A percentile compares a stretch with the other conserved stretches of the same genome.
Evolutionary conservation across 2,888 invertebrate species (phyloP).

Genomic region (Proisotoma minuta): DNA sequence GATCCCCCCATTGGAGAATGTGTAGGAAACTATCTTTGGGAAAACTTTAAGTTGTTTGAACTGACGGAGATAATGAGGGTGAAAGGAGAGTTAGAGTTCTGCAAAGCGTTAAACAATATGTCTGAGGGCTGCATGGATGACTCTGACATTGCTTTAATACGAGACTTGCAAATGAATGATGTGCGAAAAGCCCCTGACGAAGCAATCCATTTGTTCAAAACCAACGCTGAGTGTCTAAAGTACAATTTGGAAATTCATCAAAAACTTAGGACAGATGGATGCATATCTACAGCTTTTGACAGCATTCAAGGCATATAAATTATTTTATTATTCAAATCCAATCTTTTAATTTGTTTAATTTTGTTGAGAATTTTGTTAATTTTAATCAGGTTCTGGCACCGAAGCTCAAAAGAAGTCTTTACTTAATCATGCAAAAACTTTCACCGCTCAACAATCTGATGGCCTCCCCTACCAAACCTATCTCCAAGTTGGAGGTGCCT

Average conservation of each 20-base stretch:
- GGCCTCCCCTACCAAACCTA: slow-evolving; percentile 38
- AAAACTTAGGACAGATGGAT: not conserved
- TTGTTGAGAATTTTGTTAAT: no score
- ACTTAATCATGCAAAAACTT: slow-evolving; percentile 10
- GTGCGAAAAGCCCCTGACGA: slow-evolving; percentile 25
- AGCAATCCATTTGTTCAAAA: slow-evolving; percentile 23
- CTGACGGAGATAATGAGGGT: slow-evolving; percentile 37
- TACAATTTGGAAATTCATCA: slow-evolving; percentile 20
- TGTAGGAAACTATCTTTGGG: slow-evolving; percentile 20
- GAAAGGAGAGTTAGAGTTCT: slow-evolving; percentile 29
- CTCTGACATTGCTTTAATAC: slow-evolving; percentile 16
- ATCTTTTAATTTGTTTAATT: no score
- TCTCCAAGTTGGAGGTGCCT: slow-evolving; percentile 39
- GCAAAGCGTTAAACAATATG: slow-evolving; percentile 30
- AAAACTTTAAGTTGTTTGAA: slow-evolving; percentile 19
- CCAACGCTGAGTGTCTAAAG: slow-evolving; percentile 21
- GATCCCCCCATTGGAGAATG: not conserved
- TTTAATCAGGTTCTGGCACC: slow-evolving; percentile 8
- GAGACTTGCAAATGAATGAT: slow-evolving; percentile 11
- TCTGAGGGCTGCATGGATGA: slow-evolving; percentile 21
- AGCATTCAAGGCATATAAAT: slow-evolving; percentile 8
- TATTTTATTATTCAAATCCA: no score
- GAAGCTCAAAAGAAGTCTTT: slow-evolving; percentile 1
- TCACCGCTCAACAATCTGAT: slow-evolving; percentile 21
- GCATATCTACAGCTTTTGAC: slow-evolving; percentile 4